phyloP scores from a whole-genome alignment of 37 sponge, comb jelly and placozoan genomes.

The Dysidea cf. avara region DNA sequence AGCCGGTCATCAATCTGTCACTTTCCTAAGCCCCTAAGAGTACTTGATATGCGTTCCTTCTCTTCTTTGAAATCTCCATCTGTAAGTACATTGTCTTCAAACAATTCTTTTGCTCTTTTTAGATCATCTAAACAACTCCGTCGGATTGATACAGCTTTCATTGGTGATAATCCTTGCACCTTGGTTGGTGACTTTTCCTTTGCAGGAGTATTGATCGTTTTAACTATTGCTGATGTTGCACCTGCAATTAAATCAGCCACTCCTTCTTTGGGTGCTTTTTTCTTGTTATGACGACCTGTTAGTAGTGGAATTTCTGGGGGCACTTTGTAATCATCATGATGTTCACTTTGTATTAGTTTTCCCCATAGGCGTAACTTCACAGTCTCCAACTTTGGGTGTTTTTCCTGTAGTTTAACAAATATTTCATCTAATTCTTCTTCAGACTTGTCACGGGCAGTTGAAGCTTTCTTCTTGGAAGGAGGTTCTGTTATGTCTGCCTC shows the following conservation, averaged over 20 bases:
- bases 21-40: too few relatives aligned
- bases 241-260: constrained; percentile 7
- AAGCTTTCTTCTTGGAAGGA: neutral
- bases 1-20: too few relatives aligned
- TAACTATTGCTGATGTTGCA: constrained; percentile 11
- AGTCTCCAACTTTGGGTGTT: constrained; percentile 13
- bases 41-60: neutral
- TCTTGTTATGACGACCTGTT: constrained; percentile 8
- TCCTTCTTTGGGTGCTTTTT: too few relatives aligned
- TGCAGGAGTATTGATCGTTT: neutral
- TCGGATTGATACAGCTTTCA: constrained; percentile 10
- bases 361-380: constrained; percentile 30
- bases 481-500: constrained; percentile 1
- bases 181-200: neutral
- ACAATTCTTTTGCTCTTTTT: constrained; percentile 10
- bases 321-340: constrained; percentile 20
- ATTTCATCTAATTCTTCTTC: constrained; percentile 14
- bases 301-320: constrained; percentile 26
- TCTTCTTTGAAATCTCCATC: constrained; percentile 21
- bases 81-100: constrained; percentile 17
- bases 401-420: neutral
- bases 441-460: neutral
- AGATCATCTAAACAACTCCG: constrained; percentile 30
- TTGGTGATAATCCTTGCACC: constrained; percentile 3
- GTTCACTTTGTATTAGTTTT: constrained; percentile 19